These are phyloP conservation scores for Lagria hirta DNA, from an alignment of 2,888 invertebrate species.

Conservation along the genomic window DNA sequence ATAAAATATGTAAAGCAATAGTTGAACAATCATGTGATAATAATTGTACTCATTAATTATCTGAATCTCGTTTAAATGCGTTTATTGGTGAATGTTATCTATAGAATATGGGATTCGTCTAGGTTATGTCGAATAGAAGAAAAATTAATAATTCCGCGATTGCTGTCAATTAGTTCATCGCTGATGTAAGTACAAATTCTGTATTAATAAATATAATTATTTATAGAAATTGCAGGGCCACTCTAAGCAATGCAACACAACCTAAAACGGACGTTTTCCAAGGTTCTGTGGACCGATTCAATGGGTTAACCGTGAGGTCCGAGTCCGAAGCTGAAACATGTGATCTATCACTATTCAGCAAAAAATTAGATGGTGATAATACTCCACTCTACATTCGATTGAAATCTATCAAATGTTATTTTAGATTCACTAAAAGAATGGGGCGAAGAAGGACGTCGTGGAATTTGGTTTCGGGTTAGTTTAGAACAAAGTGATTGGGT, in stretches of 20 bases:
- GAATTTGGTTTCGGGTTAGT: conserved; percentile 81
- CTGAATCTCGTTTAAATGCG: conserved; percentile 9
- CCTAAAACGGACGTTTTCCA: conserved; percentile 52
- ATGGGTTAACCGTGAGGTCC: conserved; percentile 74
- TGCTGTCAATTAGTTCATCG: background rate
- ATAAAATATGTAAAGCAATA: no score
- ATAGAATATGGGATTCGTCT: conserved; percentile 2
- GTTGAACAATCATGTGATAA: conserved; percentile 5
- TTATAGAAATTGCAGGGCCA: conserved; percentile 7
- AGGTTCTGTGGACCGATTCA: conserved; percentile 65
- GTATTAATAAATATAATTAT: background rate
- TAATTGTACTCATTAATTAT: conserved; percentile 2
- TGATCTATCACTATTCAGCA: conserved; percentile 55
- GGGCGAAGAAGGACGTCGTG: conserved; percentile 64
- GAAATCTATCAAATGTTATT: conserved; percentile 35
- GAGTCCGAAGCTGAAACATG: conserved; percentile 52
- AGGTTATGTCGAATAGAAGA: conserved; percentile 10
- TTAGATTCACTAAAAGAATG: conserved; percentile 72
- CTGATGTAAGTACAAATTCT: conserved; percentile 1
- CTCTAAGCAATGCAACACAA: no score
- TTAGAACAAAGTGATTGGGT: conserved; percentile 73
- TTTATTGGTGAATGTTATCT: conserved; percentile 7
- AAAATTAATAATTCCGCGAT: conserved; percentile 1
- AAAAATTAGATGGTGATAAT: conserved; percentile 61
- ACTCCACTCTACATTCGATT: conserved; percentile 2